Evolutionary conservation across 2,113 vertebrate genomes (phyloP).

Genomic region (Asarcornis scutulata): DNA sequence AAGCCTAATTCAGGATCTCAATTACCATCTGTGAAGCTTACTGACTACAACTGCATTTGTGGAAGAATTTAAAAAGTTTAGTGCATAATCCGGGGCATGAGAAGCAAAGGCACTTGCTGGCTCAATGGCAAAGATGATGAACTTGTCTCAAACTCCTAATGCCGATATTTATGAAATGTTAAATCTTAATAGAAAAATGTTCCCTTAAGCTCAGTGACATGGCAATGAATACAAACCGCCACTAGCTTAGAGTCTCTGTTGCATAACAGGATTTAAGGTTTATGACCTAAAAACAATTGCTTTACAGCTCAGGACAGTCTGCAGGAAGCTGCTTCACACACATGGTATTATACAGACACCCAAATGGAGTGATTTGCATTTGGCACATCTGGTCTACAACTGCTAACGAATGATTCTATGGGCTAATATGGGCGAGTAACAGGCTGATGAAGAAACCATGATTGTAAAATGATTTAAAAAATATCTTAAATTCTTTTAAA

Average conservation of each 20-base stretch:
- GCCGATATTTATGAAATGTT: slow-evolving; percentile 15
- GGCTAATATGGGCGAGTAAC: slow-evolving; percentile 64
- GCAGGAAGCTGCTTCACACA: neutral
- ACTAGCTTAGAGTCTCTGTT: neutral
- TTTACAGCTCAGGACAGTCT: neutral
- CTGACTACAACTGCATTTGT: neutral
- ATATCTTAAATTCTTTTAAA: slow-evolving; percentile 1
- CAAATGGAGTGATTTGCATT: slow-evolving; percentile 37
- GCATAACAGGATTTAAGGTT: slow-evolving; percentile 33
- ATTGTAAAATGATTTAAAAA: slow-evolving; percentile 65
- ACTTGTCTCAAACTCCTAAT: neutral
- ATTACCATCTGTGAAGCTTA: neutral
- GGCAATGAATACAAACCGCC: slow-evolving; percentile 23
- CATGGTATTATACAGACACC: neutral
- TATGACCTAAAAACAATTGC: slow-evolving; percentile 2
- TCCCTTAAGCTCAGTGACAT: slow-evolving; percentile 48
- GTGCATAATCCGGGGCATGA: neutral
- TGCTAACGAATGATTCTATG: slow-evolving; percentile 55
- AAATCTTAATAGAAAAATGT: neutral
- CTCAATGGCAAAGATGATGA: neutral
- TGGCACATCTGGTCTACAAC: slow-evolving; percentile 10
- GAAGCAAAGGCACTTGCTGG: slow-evolving; percentile 18
- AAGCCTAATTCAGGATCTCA: neutral
- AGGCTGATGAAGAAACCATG: slow-evolving; percentile 65
- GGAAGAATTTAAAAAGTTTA: neutral